Conservation (phyloP, 2,888 invertebrate genomes). For the Dexiosoma caninum region DNA sequence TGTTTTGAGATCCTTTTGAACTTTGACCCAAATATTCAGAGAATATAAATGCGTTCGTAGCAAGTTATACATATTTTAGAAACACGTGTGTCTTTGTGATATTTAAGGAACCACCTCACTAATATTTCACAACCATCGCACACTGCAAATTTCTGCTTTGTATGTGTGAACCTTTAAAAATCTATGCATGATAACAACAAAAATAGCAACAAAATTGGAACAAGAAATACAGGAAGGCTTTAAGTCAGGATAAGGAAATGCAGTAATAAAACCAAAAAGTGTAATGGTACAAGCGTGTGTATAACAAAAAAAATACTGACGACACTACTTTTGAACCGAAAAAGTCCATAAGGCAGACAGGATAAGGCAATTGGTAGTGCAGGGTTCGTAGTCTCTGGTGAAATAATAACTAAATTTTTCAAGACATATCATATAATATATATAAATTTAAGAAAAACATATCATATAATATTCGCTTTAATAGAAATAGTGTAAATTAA, state of each 20-base stretch:
- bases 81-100: background rate
- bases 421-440: too few relatives aligned
- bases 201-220: slow-evolving; percentile 42
- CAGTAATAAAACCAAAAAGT: slow-evolving; percentile 49
- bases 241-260: slow-evolving; percentile 60
- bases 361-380: background rate
- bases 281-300: slow-evolving; percentile 52
- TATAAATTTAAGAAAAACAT: too few relatives aligned
- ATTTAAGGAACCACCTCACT: slow-evolving; percentile 8
- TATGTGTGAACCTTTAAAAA: background rate
- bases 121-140: background rate
- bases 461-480: too few relatives aligned
- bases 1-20: slow-evolving; percentile 38
- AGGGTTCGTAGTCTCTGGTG: background rate
- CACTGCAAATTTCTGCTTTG: background rate
- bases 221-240: slow-evolving; percentile 55
- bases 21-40: slow-evolving; percentile 57
- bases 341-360: background rate
- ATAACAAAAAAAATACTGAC: slow-evolving; percentile 28
- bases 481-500: too few relatives aligned
- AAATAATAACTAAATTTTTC: too few relatives aligned
- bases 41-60: slow-evolving; percentile 21
- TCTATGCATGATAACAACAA: slow-evolving; percentile 4
- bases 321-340: slow-evolving; percentile 5
- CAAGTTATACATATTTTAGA: background rate